Evolutionary conservation across 1,140 invertebrate genomes (phyloP), one percentile per base, ranked within the genome.

Genomic region (Triops cancriformis): DNA sequence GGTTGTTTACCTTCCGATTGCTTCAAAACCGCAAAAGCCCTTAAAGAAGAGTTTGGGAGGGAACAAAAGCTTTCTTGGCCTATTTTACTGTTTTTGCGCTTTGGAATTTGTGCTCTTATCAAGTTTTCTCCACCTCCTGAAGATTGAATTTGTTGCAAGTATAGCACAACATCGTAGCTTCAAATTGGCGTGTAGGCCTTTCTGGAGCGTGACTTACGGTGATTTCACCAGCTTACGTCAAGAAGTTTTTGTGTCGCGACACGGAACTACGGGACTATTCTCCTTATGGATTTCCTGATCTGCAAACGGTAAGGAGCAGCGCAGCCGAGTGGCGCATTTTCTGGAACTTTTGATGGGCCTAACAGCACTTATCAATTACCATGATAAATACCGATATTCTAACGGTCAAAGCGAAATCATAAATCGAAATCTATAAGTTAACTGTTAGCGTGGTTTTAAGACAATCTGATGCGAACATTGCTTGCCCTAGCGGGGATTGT

Each of bases 201-300:
- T 64, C 6, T 23, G 14, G 51, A 64, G 10, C 51, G 51, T 64
- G 51, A 64, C 51, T 23, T 64, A 18, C 10, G 51, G 51, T 64
- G 51, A 23, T 64, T 64, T 64, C 51, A 64, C n/a, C 14, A 64
- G 51, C 51, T 64, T 37, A 7, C 51, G 51, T 64, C 51, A 64
- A 64, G 31, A 37, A 64, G 51, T 64, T 37, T 37, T 37, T 37
- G 31, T n/a, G 51, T 64, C 18, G 51, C 51, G 51, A 64, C 51
- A 64, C 51, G 51, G 23, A 64, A 64, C 4, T 23, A 23, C 5
- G 14, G 6, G 51, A 37, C 31, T 37, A 37, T 37, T 4, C 31
- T 37, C 31, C 6, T 64, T 64, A 64, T 64, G 51, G 51, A 64
- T 64, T 64, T n/a, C 51, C 51, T n/a, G 51, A 64, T 64, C 51